Base-by-base conservation (phyloP, 2,797 vertebrate genomes). In the Borostomias antarcticus region DNA sequence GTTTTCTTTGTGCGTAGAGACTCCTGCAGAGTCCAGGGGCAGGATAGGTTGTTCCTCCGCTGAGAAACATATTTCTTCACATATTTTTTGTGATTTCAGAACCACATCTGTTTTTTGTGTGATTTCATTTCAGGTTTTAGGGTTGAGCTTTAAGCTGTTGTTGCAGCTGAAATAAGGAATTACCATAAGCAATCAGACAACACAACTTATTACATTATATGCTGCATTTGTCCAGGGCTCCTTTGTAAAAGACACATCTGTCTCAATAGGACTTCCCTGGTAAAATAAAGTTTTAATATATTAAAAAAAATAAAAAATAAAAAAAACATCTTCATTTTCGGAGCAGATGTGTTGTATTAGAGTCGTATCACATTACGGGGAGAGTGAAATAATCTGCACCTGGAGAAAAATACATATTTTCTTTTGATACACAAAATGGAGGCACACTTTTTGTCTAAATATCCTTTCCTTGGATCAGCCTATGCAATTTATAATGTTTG, bases 101-200 rank as follows among this genome's bases (percentile, higher is more conserved):
- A 57, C 67, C 76, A 88, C 89, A 89, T 92, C 90, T 92, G 89
- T 84, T 91, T 90, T 83, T 82, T 73, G 86, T 73, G 86, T 82
- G 78, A 83, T 82, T 89, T 82, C 69, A 78, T 85, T 86, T 78
- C 64, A 65, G 80, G 76, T 82, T 82, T 72, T 58, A 80, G 62
- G 58, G 23, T 72, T 75, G 69, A 83, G 79, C 75, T 78, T n/a
- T 45, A 45, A 77, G 58, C 75, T 72, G 75, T 85, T 88, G 86
- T 87, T 89, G 84, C 84, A 84, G 81, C 80, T 88, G 82, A 92
- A 87, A 84, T 72, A 56, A 85, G 60, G 67, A 89, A 90, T 90
- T 85, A 86, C 82, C 85, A 86, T 82, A 86, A 82, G 88, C 80
- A 91, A 93, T 92, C 85, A 93, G 85, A 90, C 85, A 90, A 85